These are phyloP conservation scores for Caranx ignobilis DNA, from an alignment of 2,113 vertebrate species.

Conservation along the genomic window DNA sequence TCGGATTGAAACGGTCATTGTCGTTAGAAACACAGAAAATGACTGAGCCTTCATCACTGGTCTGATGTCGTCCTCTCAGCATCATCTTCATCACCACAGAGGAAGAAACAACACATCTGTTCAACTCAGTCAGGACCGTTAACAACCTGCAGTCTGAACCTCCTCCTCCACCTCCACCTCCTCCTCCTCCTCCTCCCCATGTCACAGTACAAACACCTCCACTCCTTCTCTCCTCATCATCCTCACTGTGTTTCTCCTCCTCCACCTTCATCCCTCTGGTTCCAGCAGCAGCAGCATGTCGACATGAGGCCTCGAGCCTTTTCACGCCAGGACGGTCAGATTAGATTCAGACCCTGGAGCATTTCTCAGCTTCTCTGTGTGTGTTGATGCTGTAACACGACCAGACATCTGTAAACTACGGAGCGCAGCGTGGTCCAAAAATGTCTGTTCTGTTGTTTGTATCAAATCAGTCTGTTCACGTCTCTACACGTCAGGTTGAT, in stretches of 20 bases:
- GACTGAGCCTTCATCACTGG: background rate
- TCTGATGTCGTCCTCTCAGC: background rate
- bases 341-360: background rate
- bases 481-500: too few relatives aligned
- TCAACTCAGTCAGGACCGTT: background rate
- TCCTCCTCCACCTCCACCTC: background rate
- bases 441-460: too few relatives aligned
- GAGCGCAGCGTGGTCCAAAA: too few relatives aligned
- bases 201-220: background rate
- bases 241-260: too few relatives aligned
- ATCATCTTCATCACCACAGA: background rate
- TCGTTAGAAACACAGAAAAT: background rate
- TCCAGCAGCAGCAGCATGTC: too few relatives aligned
- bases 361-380: background rate
- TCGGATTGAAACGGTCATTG: background rate
- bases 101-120: background rate
- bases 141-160: background rate
- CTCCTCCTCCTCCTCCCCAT: background rate
- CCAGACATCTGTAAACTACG: too few relatives aligned
- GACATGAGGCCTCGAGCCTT: too few relatives aligned
- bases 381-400: too few relatives aligned
- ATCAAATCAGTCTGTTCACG: too few relatives aligned
- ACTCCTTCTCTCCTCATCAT: too few relatives aligned
- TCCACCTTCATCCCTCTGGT: too few relatives aligned
- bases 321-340: background rate